Base-by-base conservation (phyloP, 1,140 invertebrate species). In the Drosophila truncata region DNA sequence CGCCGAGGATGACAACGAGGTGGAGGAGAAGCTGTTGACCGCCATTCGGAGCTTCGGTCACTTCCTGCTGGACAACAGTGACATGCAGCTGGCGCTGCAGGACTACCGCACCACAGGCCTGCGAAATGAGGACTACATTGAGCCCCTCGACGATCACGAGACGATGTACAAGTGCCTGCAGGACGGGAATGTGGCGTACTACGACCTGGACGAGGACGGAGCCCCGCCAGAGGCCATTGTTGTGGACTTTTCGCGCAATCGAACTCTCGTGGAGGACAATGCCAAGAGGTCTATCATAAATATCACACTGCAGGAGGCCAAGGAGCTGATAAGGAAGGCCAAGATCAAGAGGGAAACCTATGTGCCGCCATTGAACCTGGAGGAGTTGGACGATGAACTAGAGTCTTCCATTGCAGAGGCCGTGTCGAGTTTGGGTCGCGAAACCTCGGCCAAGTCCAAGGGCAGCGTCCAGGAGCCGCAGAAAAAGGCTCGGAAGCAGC, bases 211-310 rank as follows among this genome's bases (percentile, higher is more conserved):
- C 18, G 84, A 47, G 14, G 63, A 88, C n/a, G 82, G 57, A 8
- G 46, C 55, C n/a, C 92, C 92, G 0, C 88, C 93, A 6, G 94
- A 94, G 70, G 91, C 93, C 44, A 93, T 94, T 37, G 93, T 93
- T 31, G 93, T 94, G 9, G 93, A 94, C 41, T 94, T 94, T 57
- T 93, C 93, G 2, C 79, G 94, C 1, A 93, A 93, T 58, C 91
- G 74, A 37, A 74, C 92, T 13, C 41, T 91, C 10, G 71, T 92
- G 18, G 81, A 92, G 46, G 84, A 87, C 54, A 82, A 84, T 64
- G 82, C 91, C 3, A 91, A 91, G 64, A 66, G 92, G 3, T 91
- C 82, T 0, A 91, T 91, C n/a, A 92, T 93, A 6, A 93, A 92
- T 73, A 87, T 90, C 52, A 93, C 82, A 7, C 61, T 93, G 31